A percentile compares a stretch with the other conserved stretches of the same genome.
Conservation (phyloP, 1,140 invertebrate genomes). For the Ridgeia piscesae region DNA sequence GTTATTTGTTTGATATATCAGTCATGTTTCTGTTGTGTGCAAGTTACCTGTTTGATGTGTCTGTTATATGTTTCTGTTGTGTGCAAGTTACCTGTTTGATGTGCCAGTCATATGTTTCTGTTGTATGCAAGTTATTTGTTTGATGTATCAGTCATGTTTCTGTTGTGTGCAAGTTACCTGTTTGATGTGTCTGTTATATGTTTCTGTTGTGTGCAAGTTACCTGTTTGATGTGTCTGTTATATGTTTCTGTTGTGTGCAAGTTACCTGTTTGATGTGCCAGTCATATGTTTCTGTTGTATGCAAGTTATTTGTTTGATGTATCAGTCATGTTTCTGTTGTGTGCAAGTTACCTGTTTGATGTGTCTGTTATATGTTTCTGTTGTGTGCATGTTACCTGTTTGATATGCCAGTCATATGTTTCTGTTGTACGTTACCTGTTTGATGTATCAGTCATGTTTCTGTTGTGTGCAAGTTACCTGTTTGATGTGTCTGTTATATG, state of each 20-base stretch:
- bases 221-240: slow-evolving; percentile 90
- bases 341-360: too few species aligned
- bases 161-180: slow-evolving; percentile 81
- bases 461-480: slow-evolving; percentile 81
- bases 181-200: slow-evolving; percentile 79
- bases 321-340: too few species aligned
- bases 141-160: slow-evolving; percentile 50
- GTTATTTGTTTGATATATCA: too few species aligned
- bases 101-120: too few species aligned
- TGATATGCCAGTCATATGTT: too few species aligned
- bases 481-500: slow-evolving; percentile 79
- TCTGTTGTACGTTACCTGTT: background rate
- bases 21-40: too few species aligned
- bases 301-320: too few species aligned
- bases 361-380: too few species aligned
- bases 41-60: too few species aligned
- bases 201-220: slow-evolving; percentile 80
- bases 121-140: background rate
- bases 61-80: slow-evolving; percentile 85
- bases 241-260: too few species aligned
- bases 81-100: slow-evolving; percentile 78
- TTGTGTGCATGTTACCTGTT: slow-evolving; percentile 80
- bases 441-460: slow-evolving; percentile 50
- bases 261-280: too few species aligned
- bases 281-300: too few species aligned